Base-by-base conservation (phyloP, 2,888 invertebrate species). In the Bombylius discolor region DNA sequence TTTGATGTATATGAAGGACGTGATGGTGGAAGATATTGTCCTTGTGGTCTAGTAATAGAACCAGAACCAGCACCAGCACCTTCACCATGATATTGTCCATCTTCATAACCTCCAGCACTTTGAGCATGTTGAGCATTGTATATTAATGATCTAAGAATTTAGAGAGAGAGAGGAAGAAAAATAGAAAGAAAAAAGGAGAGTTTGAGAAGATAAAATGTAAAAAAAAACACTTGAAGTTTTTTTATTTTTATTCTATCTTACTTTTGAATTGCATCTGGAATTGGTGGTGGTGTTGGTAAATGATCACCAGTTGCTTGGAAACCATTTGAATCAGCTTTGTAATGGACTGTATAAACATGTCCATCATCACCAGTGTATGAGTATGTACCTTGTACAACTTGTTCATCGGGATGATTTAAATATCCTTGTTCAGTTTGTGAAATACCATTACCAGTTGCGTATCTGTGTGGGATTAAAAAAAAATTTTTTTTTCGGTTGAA, bases 241-340 rank as follows among this genome's bases (percentile, higher is more conserved):
- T 44, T 44, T 33, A 5, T 3, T 36, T 36, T 36, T 23, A 33
- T 13, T 51, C 42, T 48, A 14, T 52, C 52, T 53, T 53, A 64
- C 63, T 62, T 60, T 60, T 59, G 57, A 55, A 83, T 83, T 44
- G 79, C 82, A 62, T 78, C 80, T n/a, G 83, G 83, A 60, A 83
- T 80, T 53, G 82, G 82, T 5, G 82, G 82, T 8, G 82, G 78
- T 0, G 81, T 81, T 14, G 83, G 83, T 50, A 83, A 66, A 70
- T 88, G 88, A 47, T 85, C 85, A 53, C 88, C 88, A 64, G 80
- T 80, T 12, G 87, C 84, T 66, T 84, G 81, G 73, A 86, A 89
- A 56, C 88, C 88, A 66, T 84, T 85, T 63, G 83, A 82, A 68
- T 88, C 87, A 54, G 87, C 87, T 56, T 83, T 78, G 67, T 87